Conservation (phyloP, 2,888 invertebrate genomes). For the Loripinus fragilis region DNA sequence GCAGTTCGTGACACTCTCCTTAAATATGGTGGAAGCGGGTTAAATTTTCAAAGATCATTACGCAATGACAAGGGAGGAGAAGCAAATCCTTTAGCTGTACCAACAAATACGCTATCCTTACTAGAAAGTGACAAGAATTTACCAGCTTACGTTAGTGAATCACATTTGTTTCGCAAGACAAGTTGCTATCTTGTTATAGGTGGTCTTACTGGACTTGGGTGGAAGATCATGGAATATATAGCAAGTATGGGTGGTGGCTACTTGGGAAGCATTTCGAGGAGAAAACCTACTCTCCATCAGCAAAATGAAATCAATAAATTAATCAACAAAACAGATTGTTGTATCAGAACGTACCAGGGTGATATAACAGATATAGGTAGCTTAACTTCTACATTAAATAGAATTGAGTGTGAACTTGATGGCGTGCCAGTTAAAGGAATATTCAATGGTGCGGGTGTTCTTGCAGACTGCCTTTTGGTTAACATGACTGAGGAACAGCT, state of each 20-base stretch:
- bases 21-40: too few species aligned
- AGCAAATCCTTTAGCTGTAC: too few species aligned
- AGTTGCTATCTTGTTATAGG: conserved; percentile 60
- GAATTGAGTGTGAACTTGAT: conserved; percentile 10
- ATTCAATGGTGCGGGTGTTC: conserved; percentile 70
- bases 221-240: conserved; percentile 59
- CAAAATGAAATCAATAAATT: conserved; percentile 41
- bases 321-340: background rate
- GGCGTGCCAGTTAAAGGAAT: conserved; percentile 60
- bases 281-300: conserved; percentile 35
- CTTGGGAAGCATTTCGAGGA: conserved; percentile 57
- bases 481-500: conserved; percentile 58
- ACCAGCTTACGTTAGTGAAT: background rate
- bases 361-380: background rate
- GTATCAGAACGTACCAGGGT: background rate
- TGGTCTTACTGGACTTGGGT: conserved; percentile 68
- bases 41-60: too few species aligned
- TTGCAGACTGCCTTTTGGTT: conserved; percentile 54
- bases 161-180: background rate
- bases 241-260: conserved; percentile 58
- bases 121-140: background rate
- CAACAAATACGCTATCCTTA: background rate
- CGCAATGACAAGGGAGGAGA: too few species aligned
- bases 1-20: too few species aligned
- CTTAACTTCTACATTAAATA: background rate